phyloP scores from a whole-genome alignment of 2,113 vertebrate genomes.

The Pterocles orientalis region DNA sequence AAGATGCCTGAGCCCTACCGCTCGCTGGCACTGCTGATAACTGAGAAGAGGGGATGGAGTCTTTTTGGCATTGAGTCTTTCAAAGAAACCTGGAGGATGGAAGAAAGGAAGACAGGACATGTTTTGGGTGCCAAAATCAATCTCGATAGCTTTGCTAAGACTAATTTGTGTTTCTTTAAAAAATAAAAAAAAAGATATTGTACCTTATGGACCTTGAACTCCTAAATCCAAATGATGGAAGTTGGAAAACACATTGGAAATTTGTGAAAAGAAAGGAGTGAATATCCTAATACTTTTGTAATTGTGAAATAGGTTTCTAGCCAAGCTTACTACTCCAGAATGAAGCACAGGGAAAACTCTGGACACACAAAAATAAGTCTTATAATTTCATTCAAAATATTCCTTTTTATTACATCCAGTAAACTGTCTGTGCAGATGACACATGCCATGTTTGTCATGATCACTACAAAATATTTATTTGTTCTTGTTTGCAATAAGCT shows the following conservation, averaged over 20 bases:
- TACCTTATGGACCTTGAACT: not conserved
- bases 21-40: not conserved
- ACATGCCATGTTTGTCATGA: not conserved
- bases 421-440: not conserved
- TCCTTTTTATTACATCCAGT: not conserved
- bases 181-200: too few species aligned
- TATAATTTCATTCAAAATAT: not conserved
- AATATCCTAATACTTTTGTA: not conserved
- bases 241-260: not conserved
- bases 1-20: not conserved
- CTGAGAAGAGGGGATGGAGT: not conserved
- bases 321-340: not conserved
- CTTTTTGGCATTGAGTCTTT: not conserved
- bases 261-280: not conserved
- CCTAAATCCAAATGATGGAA: not conserved
- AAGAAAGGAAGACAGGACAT: not conserved
- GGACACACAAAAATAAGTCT: not conserved
- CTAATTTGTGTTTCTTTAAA: not conserved
- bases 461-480: not conserved
- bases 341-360: not conserved
- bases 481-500: not conserved
- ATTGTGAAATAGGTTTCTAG: not conserved
- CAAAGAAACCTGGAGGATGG: not conserved
- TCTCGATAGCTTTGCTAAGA: not conserved
- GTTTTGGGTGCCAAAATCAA: not conserved